phyloP scores from a whole-genome alignment of 2,888 invertebrate species.

The Scaptodrosophila latifasciaeformis region DNA sequence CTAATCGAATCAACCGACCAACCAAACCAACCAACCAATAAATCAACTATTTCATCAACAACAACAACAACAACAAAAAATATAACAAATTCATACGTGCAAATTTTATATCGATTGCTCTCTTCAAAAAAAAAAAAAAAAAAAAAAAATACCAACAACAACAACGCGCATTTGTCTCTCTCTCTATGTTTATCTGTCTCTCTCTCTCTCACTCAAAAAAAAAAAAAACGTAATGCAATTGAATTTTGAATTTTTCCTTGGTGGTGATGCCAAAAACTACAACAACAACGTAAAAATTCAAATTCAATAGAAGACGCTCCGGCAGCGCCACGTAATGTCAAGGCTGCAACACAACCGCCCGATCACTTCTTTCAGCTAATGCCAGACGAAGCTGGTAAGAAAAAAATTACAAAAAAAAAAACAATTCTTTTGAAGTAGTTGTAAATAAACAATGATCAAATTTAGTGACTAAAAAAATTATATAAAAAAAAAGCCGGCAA shows the following conservation, averaged over 20 bases:
- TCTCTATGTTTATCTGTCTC: no score
- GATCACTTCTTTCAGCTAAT: slow-evolving; percentile 81
- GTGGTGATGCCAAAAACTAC: slow-evolving; percentile 26
- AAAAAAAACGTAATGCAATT: no score
- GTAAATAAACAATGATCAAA: not conserved
- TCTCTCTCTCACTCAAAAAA: no score
- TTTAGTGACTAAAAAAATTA: not conserved
- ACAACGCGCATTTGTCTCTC: slow-evolving; percentile 18
- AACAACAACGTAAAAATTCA: slow-evolving; percentile 67
- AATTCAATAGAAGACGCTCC: slow-evolving; percentile 74
- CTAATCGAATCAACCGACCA: slow-evolving; percentile 9
- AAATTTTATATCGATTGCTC: slow-evolving; percentile 15
- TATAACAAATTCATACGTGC: slow-evolving; percentile 18
- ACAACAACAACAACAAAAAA: slow-evolving; percentile 6
- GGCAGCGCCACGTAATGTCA: slow-evolving; percentile 75
- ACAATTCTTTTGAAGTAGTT: not conserved
- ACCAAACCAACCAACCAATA: slow-evolving; percentile 5
- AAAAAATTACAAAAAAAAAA: slow-evolving; percentile 5
- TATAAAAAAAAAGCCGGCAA: no score
- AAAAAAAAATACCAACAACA: slow-evolving; percentile 34
- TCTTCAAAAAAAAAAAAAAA: slow-evolving; percentile 4
- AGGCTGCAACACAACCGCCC: slow-evolving; percentile 80
- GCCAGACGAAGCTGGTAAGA: slow-evolving; percentile 84
- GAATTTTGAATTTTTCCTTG: slow-evolving; percentile 64
- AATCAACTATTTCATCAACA: not conserved